These are phyloP conservation scores for Drepana arcuata DNA, from an alignment of 1,140 invertebrate species.

Conservation along the genomic window DNA sequence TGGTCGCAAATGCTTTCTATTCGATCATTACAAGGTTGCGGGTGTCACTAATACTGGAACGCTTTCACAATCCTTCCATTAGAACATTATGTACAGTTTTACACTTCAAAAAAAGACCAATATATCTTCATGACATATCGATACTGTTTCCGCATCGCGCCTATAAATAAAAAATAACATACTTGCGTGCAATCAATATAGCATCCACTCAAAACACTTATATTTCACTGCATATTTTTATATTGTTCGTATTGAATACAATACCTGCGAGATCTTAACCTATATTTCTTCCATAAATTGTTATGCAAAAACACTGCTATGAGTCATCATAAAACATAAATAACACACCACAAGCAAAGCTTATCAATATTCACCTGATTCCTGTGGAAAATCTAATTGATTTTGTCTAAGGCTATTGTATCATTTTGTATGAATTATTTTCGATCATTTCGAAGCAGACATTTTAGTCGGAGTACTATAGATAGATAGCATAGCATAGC, in stretches of 20 bases:
- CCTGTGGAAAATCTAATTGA: slow-evolving; percentile 28
- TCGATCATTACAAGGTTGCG: slow-evolving; percentile 54
- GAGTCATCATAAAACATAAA: slow-evolving; percentile 38
- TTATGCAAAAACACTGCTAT: slow-evolving; percentile 66
- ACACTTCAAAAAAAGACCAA: slow-evolving; percentile 52
- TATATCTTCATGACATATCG: slow-evolving; percentile 56
- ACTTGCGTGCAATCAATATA: slow-evolving; percentile 32
- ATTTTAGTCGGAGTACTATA: slow-evolving; percentile 60
- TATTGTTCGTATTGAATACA: slow-evolving; percentile 48
- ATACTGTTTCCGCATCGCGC: slow-evolving; percentile 50
- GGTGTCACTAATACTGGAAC: slow-evolving; percentile 51
- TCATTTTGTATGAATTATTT: slow-evolving; percentile 48
- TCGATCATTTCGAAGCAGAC: slow-evolving; percentile 55
- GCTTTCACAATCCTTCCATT: slow-evolving; percentile 59
- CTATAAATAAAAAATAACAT: slow-evolving; percentile 62
- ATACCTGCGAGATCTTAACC: slow-evolving; percentile 64
- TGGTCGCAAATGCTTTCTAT: slow-evolving; percentile 57
- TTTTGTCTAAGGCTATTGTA: slow-evolving; percentile 31
- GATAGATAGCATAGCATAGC: slow-evolving; percentile 1
- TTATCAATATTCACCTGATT: slow-evolving; percentile 47
- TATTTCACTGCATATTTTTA: slow-evolving; percentile 35
- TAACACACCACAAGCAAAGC: slow-evolving; percentile 23
- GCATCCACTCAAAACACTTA: slow-evolving; percentile 27
- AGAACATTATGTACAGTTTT: slow-evolving; percentile 54
- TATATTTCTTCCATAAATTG: slow-evolving; percentile 68